These are phyloP conservation scores for Sericinus montela DNA, from an alignment of 2,888 invertebrate species.

Conservation along the genomic window DNA sequence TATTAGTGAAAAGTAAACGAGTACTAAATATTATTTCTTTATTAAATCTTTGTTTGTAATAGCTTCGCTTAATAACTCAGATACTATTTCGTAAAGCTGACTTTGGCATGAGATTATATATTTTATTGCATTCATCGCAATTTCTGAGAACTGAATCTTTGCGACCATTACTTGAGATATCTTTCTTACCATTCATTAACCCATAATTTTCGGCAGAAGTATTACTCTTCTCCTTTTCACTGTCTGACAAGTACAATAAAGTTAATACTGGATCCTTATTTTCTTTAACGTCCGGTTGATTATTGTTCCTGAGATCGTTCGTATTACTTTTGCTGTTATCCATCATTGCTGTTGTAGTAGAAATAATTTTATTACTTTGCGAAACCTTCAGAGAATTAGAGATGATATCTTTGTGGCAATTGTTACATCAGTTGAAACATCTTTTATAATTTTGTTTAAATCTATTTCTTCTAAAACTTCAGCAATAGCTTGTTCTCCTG, in stretches of 20 bases:
- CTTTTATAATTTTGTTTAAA: constrained; percentile 29
- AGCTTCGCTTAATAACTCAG: constrained; percentile 11
- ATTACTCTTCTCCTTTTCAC: constrained; percentile 26
- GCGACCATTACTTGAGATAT: neutral
- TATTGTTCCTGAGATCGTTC: constrained; percentile 11
- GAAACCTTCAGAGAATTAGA: neutral
- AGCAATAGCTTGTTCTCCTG: constrained; percentile 26
- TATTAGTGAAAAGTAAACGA: no score
- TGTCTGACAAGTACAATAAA: constrained; percentile 38
- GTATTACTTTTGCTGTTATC: neutral
- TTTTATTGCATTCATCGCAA: constrained; percentile 24
- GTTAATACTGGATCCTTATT: constrained; percentile 31
- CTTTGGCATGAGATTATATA: constrained; percentile 21
- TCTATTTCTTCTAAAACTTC: constrained; percentile 39
- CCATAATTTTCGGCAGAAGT: constrained; percentile 20
- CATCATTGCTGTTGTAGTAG: neutral
- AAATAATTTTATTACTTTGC: neutral
- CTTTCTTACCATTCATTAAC: neutral
- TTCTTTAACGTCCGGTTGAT: constrained; percentile 3
- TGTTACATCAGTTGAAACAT: constrained; percentile 11
- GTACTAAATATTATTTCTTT: neutral
- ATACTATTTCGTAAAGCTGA: constrained; percentile 30
- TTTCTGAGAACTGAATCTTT: constrained; percentile 3
- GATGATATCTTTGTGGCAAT: neutral
- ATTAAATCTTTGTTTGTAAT: constrained; percentile 5